Conservation (phyloP, 2,888 invertebrate genomes). For the Sarcophaga rosellei region DNA sequence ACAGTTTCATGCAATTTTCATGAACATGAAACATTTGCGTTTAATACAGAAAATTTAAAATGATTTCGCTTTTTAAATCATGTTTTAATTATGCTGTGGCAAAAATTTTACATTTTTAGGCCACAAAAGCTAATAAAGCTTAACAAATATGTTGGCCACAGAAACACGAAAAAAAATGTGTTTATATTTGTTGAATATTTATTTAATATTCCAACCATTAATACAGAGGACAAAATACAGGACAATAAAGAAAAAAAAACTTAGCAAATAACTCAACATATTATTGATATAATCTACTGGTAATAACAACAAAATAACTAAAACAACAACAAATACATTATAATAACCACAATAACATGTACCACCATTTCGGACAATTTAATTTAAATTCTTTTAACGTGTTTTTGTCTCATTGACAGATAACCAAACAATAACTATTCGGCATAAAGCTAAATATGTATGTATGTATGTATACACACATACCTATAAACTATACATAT, state of each 20-base stretch:
- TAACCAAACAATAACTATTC: not conserved
- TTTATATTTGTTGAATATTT: not conserved
- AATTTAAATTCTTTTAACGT: conserved; percentile 59
- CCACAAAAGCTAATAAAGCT: too few species aligned
- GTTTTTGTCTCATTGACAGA: not conserved
- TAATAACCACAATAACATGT: conserved; percentile 52
- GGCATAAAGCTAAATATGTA: not conserved
- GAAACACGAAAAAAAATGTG: too few species aligned
- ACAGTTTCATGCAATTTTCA: too few species aligned
- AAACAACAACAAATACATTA: conserved; percentile 23
- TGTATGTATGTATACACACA: not conserved
- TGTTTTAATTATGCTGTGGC: too few species aligned
- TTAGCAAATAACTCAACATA: not conserved
- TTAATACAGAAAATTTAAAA: too few species aligned
- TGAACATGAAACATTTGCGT: too few species aligned
- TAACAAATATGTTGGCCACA: too few species aligned
- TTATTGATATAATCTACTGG: conserved; percentile 46
- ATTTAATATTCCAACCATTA: not conserved
- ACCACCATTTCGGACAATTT: conserved; percentile 50
- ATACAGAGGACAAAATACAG: not conserved
- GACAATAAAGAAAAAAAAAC: not conserved
- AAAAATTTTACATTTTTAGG: too few species aligned
- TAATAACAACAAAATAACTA: conserved; percentile 9
- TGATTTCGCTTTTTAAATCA: too few species aligned
- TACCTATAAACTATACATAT: conserved; percentile 10